Conservation (phyloP, 2,113 vertebrate species). For the Gorilla gorilla region DNA sequence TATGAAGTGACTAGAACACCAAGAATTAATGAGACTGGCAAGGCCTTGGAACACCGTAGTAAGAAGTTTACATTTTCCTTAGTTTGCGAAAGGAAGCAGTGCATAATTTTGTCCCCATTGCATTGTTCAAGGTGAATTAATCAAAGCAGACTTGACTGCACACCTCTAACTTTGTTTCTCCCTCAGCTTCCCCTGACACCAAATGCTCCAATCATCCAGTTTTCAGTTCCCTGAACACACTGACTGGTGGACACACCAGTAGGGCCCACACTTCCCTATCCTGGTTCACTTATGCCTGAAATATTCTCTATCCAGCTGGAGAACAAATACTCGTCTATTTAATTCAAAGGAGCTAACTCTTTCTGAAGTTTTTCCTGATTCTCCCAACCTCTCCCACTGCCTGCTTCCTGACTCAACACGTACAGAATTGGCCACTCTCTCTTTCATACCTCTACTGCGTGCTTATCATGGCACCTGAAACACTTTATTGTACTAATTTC, state of each 20-base stretch:
- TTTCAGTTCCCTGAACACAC: neutral
- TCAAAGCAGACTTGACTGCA: neutral
- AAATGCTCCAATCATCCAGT: neutral
- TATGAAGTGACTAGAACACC: neutral
- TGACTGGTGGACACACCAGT: neutral
- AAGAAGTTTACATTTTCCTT: neutral
- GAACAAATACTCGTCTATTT: neutral
- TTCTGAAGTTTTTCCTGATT: neutral
- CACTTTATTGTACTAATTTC: neutral
- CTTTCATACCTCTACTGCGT: neutral
- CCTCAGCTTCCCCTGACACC: neutral
- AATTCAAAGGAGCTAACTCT: neutral
- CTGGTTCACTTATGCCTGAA: neutral
- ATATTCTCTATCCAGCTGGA: neutral
- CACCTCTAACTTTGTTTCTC: neutral
- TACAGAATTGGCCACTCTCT: neutral
- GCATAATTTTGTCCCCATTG: neutral
- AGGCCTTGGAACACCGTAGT: neutral
- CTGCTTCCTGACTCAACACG: neutral
- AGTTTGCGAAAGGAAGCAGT: neutral
- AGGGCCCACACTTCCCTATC: neutral
- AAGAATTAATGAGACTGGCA: neutral
- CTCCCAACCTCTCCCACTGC: neutral
- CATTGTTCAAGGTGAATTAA: neutral
- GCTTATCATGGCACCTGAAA: neutral